Evolutionary conservation across 1,140 invertebrate species (phyloP), one percentile per base, ranked within the genome.

Genomic region (Andrena cerasifolii): DNA sequence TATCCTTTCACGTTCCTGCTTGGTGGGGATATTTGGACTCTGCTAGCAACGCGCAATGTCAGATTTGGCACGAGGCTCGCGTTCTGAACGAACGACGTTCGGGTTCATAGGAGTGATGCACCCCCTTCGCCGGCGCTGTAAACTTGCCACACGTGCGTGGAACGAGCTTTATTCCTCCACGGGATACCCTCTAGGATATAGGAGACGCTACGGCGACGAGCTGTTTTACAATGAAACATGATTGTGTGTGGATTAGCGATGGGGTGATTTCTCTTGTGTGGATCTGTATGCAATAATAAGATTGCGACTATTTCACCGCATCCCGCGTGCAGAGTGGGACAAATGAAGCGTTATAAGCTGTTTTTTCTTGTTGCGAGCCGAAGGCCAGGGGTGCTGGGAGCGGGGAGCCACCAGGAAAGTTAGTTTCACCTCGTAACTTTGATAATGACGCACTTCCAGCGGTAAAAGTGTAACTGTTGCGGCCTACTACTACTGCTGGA

Each of bases 1-100:
- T 89, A 86, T 83, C 78, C 83, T 61, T 73, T 21, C 43, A 26
- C 51, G 12, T 61, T 40, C 43, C 28, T 54, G 26, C 49, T 16
- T 40, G 58, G 68, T 45, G 28, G 33, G 24, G 18, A 7, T 18
- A 28, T 16, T n/a, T 40, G 24, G 33, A 24, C 33, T 43, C 31
- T n/a, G 7, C 6, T 21, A 14, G 21, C 33, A 61, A 24, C n/a
- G 40, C 33, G 21, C 63, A 65, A 81, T 33, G 67, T 66, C 45
- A 47, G 58, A 66, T 70, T 82, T 65, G 79, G 68, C 79, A 79
- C 33, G 63, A 26, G n/a, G n/a, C 65, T 54, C 28, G 43, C 36
- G 31, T 28, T 36, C 68, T 36, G 51, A 61, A 78, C 62, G 61
- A 67, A 72, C 61, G 65, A 80, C 36, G 56, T 47, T 21, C 26